A percentile compares a stretch with the other conserved stretches of the same genome.
These are phyloP conservation scores for Chloroceryle aenea DNA, from an alignment of 2,113 vertebrate species.

Conservation along the genomic window DNA sequence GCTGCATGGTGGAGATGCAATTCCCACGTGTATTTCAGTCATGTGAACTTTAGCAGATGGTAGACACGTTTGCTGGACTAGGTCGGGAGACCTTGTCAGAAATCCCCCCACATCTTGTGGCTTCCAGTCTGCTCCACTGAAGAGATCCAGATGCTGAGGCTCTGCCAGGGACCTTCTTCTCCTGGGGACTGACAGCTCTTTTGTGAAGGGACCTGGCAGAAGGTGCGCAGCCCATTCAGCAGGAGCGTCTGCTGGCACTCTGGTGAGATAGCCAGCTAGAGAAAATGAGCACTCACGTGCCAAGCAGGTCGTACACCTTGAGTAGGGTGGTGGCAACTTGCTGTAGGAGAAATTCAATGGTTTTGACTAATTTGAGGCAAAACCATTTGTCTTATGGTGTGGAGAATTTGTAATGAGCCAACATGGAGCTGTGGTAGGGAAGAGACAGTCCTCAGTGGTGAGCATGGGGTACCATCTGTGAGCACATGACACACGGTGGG, in stretches of 20 bases:
- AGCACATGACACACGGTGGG: rapidly evolving
- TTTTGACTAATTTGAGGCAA: neutral
- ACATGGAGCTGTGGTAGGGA: neutral
- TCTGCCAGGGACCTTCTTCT: neutral
- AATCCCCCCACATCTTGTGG: neutral
- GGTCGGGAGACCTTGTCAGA: neutral
- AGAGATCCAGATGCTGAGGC: neutral
- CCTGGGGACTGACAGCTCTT: neutral
- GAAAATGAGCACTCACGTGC: neutral
- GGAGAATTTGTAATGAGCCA: neutral
- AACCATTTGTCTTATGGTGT: neutral
- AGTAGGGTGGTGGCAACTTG: neutral
- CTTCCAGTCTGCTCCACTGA: neutral
- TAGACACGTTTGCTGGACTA: neutral
- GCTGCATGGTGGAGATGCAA: neutral
- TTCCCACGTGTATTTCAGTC: neutral
- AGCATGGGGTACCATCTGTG: rapidly evolving
- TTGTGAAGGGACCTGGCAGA: neutral
- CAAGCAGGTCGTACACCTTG: neutral
- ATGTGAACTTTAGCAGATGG: neutral
- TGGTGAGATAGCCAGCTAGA: neutral
- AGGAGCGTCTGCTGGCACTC: neutral
- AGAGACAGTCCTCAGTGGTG: neutral
- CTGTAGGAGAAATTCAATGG: neutral
- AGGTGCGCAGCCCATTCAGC: neutral